A percentile compares a stretch with the other conserved stretches of the same genome.
Evolutionary conservation across 2,797 vertebrate species (phyloP).

Genomic region (Schizothorax lantsangensis): DNA sequence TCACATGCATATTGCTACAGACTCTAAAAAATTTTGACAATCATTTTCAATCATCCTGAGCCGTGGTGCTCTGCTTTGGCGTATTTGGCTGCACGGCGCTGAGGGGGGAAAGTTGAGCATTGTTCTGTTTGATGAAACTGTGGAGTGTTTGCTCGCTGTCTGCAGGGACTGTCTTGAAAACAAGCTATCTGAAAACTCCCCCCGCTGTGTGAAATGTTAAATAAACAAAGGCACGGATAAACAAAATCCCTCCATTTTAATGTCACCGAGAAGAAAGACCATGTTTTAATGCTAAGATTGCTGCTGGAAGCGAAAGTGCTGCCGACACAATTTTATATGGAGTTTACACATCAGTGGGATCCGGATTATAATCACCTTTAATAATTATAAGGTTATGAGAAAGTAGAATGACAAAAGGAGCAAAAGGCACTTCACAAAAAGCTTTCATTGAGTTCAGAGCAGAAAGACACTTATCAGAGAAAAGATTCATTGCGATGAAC

Average conservation of each 20-base stretch:
- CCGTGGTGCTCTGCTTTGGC: slow-evolving; percentile 78
- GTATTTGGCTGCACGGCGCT: slow-evolving; percentile 76
- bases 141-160: slow-evolving; percentile 86
- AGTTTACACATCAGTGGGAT: slow-evolving; percentile 71
- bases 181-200: slow-evolving; percentile 84
- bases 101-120: slow-evolving; percentile 84
- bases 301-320: slow-evolving; percentile 69
- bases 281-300: slow-evolving; percentile 77
- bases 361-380: slow-evolving; percentile 64
- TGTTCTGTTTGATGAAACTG: slow-evolving; percentile 87
- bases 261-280: slow-evolving; percentile 84
- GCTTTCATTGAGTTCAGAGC: neutral
- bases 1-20: slow-evolving; percentile 75
- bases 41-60: slow-evolving; percentile 83
- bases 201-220: slow-evolving; percentile 86
- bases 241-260: slow-evolving; percentile 87
- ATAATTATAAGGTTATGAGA: slow-evolving; percentile 66
- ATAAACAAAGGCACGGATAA: slow-evolving; percentile 86
- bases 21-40: slow-evolving; percentile 77
- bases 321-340: slow-evolving; percentile 71
- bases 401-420: slow-evolving; percentile 43
- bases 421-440: slow-evolving; percentile 6
- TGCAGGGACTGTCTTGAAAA: slow-evolving; percentile 86
- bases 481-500: neutral
- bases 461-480: neutral